These are phyloP conservation scores for Petrocephalus sullivani DNA, from an alignment of 2,797 vertebrate genomes.

Conservation along the genomic window DNA sequence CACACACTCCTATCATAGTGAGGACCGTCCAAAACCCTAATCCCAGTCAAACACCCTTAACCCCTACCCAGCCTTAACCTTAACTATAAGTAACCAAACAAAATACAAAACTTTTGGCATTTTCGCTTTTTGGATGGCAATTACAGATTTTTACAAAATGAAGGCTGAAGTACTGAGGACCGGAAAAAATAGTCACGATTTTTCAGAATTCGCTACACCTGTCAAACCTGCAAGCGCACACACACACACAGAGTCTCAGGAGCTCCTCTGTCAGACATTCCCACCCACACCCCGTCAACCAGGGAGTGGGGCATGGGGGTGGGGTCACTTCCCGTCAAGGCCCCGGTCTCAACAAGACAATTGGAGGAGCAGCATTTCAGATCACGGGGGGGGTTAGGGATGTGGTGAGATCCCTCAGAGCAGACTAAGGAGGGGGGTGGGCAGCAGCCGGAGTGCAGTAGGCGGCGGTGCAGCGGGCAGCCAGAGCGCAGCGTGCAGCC, in stretches of 20 bases:
- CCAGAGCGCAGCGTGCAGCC: neutral
- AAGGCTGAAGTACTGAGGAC: neutral
- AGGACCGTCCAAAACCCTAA: neutral
- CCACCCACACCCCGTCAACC: neutral
- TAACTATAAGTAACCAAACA: neutral
- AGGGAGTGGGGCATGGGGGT: neutral
- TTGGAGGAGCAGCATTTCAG: neutral
- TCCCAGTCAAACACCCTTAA: neutral
- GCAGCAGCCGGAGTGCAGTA: neutral
- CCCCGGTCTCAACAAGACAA: neutral
- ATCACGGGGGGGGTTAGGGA: neutral
- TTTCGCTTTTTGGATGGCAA: too few relatives aligned
- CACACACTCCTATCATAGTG: neutral
- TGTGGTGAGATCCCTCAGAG: neutral
- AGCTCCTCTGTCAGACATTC: neutral
- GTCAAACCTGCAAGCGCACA: neutral
- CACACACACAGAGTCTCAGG: neutral
- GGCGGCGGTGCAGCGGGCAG: neutral
- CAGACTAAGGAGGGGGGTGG: neutral
- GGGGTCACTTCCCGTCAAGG: too few relatives aligned
- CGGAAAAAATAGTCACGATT: neutral
- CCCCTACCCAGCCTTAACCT: neutral
- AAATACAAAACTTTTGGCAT: neutral
- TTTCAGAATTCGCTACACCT: neutral
- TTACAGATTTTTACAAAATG: neutral